Evolutionary conservation across 2,888 invertebrate species (phyloP), one percentile per base, ranked within the genome.

Genomic region (Dryocosmus kuriphilus): DNA sequence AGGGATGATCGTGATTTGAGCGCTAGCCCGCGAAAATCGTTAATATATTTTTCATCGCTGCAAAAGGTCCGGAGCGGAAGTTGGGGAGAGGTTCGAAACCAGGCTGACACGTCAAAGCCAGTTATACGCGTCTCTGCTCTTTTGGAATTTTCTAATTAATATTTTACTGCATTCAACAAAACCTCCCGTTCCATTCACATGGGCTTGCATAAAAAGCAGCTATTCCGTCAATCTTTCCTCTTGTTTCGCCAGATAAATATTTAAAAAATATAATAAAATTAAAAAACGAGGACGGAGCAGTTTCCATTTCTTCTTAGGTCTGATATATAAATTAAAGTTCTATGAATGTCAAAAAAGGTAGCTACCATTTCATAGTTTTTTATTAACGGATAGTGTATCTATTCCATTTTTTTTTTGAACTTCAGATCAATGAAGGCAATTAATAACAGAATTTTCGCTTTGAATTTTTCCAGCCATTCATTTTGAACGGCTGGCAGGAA

Each of bases 131-230:
- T 76, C 78, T 80, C 79, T 74, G 71, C 80, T 83, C 80, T 84
- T 83, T 85, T 41, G 87, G 89, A 88, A 90, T 90, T 89, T 89
- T 83, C 85, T 87, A 87, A 90, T 90, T 89, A 90, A 90, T 88
- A 87, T 86, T 88, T 86, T 87, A 85, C 80, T 24, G 67, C 46
- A 67, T 51, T 71, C 32, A 71, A 51, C 30, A 55, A 71, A 32
- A 71, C 51, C 32, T 51, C 30, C 27, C n/a, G 30, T 51, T 71
- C 27, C 71, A 51, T 30, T 27, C 9, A 67, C 41, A 67, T 67
- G 8, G 22, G 19, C 27, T 46, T 27, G n/a, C 30, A 19, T 71
- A 32, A 32, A 51, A 71, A 41, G 41, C 8, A 38, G 24, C 16
- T 65, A 7, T 41, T 65, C n/a, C n/a, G 4, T 41, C 16, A 65